These are phyloP conservation scores for Hyppa rectilinea DNA, from an alignment of 2,888 invertebrate species.

Conservation along the genomic window DNA sequence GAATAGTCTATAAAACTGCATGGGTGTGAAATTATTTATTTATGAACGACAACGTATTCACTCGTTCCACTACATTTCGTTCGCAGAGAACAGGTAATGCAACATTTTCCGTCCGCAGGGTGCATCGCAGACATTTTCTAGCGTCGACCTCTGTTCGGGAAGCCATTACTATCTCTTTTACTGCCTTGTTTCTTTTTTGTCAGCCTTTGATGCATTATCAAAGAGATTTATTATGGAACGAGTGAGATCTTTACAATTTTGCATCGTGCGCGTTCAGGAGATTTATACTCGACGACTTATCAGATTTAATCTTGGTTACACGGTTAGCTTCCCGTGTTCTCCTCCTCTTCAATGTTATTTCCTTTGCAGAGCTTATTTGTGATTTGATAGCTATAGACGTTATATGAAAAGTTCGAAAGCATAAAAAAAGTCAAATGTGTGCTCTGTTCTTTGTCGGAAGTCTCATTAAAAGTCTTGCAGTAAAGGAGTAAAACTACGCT, in stretches of 20 bases:
- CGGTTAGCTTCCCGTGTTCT: conserved; percentile 37
- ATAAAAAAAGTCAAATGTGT: conserved; percentile 4
- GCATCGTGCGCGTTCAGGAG: conserved; percentile 53
- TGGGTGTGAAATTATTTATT: conserved; percentile 63
- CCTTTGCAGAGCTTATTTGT: conserved; percentile 16
- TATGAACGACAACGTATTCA: conserved; percentile 60
- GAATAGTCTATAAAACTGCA: conserved; percentile 49
- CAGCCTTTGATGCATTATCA: conserved; percentile 58
- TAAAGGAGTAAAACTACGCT: conserved; percentile 12
- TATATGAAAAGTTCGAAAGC: conserved; percentile 1
- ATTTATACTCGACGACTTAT: conserved; percentile 62
- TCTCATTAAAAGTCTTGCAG: conserved; percentile 31
- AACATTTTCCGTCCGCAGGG: conserved; percentile 40
- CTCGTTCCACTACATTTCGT: conserved; percentile 49
- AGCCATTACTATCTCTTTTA: conserved; percentile 67
- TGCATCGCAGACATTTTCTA: conserved; percentile 57
- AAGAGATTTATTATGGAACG: conserved; percentile 62
- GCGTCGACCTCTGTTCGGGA: conserved; percentile 54
- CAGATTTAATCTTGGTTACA: conserved; percentile 64
- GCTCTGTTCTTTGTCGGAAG: conserved; percentile 3
- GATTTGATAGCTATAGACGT: conserved; percentile 20
- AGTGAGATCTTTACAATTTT: conserved; percentile 50
- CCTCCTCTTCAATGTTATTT: conserved; percentile 55
- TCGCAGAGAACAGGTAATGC: conserved; percentile 51
- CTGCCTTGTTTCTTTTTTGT: conserved; percentile 63